Evolutionary conservation across 2,113 vertebrate species (phyloP).

Genomic region (Silurus meridionalis): DNA sequence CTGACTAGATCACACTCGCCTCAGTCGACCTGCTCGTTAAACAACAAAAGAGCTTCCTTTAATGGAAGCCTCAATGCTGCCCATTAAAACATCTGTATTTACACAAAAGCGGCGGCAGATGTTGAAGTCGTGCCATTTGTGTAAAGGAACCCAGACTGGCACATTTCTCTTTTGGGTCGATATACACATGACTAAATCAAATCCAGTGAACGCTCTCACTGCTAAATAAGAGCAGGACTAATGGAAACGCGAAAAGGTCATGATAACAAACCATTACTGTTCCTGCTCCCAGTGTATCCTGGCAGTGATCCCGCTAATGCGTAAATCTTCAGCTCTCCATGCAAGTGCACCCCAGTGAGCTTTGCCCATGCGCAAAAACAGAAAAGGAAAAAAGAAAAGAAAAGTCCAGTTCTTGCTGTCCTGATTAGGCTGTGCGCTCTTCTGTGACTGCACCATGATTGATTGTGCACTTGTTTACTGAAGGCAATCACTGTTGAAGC

Average conservation of each 20-base stretch:
- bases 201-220: slow-evolving; percentile 62
- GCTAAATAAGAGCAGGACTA: slow-evolving; percentile 77
- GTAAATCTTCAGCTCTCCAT: slow-evolving; percentile 75
- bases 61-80: slow-evolving; percentile 65
- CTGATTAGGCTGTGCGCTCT: slow-evolving; percentile 75
- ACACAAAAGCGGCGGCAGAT: slow-evolving; percentile 71
- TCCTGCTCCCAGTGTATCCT: slow-evolving; percentile 70
- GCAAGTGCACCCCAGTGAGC: slow-evolving; percentile 83
- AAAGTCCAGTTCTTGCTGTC: slow-evolving; percentile 37
- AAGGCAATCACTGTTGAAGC: slow-evolving; percentile 77
- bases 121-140: slow-evolving; percentile 83
- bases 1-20: slow-evolving; percentile 62
- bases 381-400: too few species aligned
- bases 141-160: slow-evolving; percentile 73
- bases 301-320: slow-evolving; percentile 72
- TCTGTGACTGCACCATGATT: slow-evolving; percentile 76
- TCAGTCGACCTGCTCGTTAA: slow-evolving; percentile 62
- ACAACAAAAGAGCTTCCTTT: slow-evolving; percentile 63
- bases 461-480: slow-evolving; percentile 85
- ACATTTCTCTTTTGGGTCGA: slow-evolving; percentile 78
- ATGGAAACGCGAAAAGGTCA: slow-evolving; percentile 94
- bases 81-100: slow-evolving; percentile 66
- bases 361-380: slow-evolving; percentile 47
- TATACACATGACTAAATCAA: slow-evolving; percentile 85
- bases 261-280: slow-evolving; percentile 96